Base-by-base conservation (phyloP, 2,888 invertebrate genomes). In the Leucania comma region DNA sequence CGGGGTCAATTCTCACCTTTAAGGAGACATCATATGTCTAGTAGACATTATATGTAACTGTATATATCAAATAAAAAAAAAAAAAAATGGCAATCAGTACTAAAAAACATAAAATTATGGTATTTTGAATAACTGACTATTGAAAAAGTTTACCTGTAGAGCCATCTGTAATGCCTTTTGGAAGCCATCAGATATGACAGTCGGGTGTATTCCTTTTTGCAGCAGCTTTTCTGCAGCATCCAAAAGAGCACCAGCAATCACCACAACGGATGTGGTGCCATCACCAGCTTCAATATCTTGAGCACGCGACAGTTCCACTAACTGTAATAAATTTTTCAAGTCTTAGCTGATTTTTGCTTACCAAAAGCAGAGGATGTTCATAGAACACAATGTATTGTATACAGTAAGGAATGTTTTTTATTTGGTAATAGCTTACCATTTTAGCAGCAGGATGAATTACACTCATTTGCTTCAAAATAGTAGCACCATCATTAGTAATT, bases 201-300 rank as follows among this genome's bases (percentile, higher is more conserved):
- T 99, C 2, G 99, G 99, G 91, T 99, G 99, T 88, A 99, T 98
- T 60, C 99, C 99, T 93, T 98, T 98, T 71, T 97, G 97, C 38
- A 99, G 94, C 20, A 99, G 96, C 89, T 99, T 98, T 91, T 99
- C 98, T 63, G 99, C 98, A 63, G 99, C 99, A 94, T 99, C 99
- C 66, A 99, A 96, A 62, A 99, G 94, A 80, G 99, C 98, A 62
- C 99, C 99, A 83, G 99, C 99, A 88, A 99, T 97, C 9, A 99
- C 98, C 14, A 99, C 99, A 67, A 99, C 99, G 29, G 99, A 98
- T 14, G 99, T 99, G 29, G 99, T 99, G 72, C 99, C 99, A 96
- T 99, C 99, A 59, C 99, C 99, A 86, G 99, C 99, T 95, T 99
- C 99, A 87, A 99, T 97, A 93, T 99, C 99, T 96, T 99, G 99